Evolutionary conservation across 1,140 invertebrate genomes (phyloP).

Genomic region (Bombus sylvicola): DNA sequence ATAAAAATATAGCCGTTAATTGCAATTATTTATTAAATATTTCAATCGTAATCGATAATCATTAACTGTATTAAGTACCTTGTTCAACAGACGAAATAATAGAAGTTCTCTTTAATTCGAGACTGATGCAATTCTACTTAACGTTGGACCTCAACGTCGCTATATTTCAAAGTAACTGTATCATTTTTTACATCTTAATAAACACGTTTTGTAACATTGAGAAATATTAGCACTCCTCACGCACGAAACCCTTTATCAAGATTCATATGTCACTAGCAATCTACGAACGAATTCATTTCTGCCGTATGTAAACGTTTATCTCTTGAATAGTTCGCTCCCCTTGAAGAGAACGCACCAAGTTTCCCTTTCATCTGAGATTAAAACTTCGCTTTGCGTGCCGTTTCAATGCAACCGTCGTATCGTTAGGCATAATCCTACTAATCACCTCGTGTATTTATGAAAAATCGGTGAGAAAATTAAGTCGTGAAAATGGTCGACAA

Average conservation of each 20-base stretch:
- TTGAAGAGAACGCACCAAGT: not conserved
- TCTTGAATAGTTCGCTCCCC: not conserved
- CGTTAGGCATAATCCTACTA: too few relatives aligned
- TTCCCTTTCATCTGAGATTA: constrained; percentile 5
- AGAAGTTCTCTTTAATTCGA: too few relatives aligned
- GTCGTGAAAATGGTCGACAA: not conserved
- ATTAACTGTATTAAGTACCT: too few relatives aligned
- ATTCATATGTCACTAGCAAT: not conserved
- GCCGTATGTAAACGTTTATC: not conserved
- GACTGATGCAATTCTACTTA: not conserved
- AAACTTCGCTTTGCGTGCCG: not conserved
- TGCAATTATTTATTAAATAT: too few relatives aligned
- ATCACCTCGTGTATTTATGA: not conserved
- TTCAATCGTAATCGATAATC: too few relatives aligned
- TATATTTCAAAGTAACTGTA: not conserved
- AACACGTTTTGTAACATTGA: not conserved
- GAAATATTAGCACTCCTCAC: too few relatives aligned
- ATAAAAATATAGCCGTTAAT: too few relatives aligned
- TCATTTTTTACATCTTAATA: not conserved
- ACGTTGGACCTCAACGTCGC: not conserved
- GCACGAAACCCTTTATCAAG: not conserved
- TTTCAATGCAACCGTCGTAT: not conserved
- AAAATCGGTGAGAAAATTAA: constrained; percentile 5
- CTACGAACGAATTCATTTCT: not conserved
- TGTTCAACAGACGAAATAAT: too few relatives aligned